Conservation (phyloP, 2,113 vertebrate genomes). For the Pedetes capensis region DNA sequence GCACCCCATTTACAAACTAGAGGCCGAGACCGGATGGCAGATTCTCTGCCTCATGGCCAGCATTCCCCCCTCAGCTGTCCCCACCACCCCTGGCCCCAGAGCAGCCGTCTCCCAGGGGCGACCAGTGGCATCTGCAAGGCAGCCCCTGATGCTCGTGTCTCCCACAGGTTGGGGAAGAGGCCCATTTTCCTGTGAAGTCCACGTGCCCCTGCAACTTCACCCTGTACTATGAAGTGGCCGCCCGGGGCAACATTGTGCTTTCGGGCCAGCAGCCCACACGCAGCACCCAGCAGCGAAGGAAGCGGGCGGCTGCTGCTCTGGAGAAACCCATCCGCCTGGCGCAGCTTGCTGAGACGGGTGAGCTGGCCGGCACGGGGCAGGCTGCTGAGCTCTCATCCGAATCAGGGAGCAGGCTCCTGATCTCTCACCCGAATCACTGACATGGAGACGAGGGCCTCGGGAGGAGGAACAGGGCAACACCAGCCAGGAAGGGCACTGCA, state of each 20-base stretch:
- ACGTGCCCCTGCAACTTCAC: constrained; percentile 94
- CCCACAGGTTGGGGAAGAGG: constrained; percentile 90
- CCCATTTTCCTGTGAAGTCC: constrained; percentile 88
- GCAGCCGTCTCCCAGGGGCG: too few relatives aligned
- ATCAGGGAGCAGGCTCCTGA: too few relatives aligned
- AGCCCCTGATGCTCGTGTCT: background rate
- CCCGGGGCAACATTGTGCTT: constrained; percentile 92
- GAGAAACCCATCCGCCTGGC: constrained; percentile 83
- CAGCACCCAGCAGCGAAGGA: constrained; percentile 83
- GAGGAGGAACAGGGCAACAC: background rate
- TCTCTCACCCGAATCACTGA: background rate
- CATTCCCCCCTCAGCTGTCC: too few relatives aligned
- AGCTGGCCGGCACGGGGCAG: constrained; percentile 22
- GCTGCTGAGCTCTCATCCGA: too few relatives aligned
- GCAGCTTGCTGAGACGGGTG: constrained; percentile 80
- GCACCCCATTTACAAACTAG: too few relatives aligned
- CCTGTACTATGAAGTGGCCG: constrained; percentile 91
- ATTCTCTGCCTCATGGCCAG: too few relatives aligned
- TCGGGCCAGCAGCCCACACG: constrained; percentile 87
- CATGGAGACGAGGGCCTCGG: background rate
- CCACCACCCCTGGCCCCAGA: background rate
- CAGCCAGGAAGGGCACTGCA: background rate
- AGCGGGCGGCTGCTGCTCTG: constrained; percentile 77
- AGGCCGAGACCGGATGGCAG: too few relatives aligned
- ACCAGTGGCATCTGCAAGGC: too few relatives aligned